These are phyloP conservation scores for Falco berigora DNA, from an alignment of 2,797 vertebrate genomes.

Conservation along the genomic window DNA sequence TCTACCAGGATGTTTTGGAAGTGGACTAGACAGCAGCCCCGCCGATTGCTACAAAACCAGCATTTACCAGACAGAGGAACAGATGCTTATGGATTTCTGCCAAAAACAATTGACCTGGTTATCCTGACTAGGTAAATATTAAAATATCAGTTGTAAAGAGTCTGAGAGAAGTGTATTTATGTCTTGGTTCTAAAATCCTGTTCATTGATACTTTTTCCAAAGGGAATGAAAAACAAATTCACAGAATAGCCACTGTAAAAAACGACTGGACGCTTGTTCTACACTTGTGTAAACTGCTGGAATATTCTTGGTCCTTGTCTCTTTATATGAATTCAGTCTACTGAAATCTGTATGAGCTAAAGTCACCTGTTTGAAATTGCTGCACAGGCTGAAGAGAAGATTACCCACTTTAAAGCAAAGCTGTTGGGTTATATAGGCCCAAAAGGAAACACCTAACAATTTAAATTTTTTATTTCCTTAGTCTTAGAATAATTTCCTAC, in stretches of 20 bases:
- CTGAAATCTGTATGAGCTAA: background rate
- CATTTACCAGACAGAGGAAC: conserved; percentile 37
- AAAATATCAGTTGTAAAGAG: background rate
- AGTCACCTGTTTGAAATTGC: background rate
- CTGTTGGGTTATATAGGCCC: background rate
- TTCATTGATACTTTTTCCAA: conserved; percentile 26
- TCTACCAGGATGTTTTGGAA: conserved; percentile 62
- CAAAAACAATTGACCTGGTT: conserved; percentile 47
- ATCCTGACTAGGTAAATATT: conserved; percentile 30
- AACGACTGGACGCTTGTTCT: background rate
- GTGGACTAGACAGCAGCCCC: conserved; percentile 48
- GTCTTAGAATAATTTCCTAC: background rate
- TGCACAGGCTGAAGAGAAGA: background rate
- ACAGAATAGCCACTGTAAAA: background rate
- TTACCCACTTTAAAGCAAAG: background rate
- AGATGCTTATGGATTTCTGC: conserved; percentile 23
- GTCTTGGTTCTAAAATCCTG: conserved; percentile 28
- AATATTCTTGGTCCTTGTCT: background rate
- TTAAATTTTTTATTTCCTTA: background rate
- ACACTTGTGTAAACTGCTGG: background rate
- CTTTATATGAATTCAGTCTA: background rate
- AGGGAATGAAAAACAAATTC: conserved; percentile 1
- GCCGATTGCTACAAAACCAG: conserved; percentile 32
- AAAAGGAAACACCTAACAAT: background rate
- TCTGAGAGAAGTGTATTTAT: conserved; percentile 5